Conservation (phyloP, 2,113 vertebrate genomes). For the Lepidothrix coronata region DNA sequence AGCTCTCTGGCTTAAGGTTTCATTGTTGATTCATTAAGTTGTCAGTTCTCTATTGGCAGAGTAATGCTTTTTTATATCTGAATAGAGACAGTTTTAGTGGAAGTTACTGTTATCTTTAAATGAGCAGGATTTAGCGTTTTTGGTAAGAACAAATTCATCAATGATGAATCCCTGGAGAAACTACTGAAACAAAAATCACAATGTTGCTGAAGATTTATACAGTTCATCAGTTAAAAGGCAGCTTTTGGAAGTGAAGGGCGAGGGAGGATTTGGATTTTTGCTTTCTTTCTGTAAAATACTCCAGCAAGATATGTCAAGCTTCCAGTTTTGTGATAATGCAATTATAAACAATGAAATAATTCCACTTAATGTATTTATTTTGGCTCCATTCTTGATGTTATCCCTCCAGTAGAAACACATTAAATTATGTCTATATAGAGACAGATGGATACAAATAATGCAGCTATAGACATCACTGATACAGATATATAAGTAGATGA, state of each 20-base stretch:
- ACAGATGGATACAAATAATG: constrained; percentile 46
- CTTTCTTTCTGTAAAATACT: constrained; percentile 50
- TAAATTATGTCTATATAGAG: constrained; percentile 57
- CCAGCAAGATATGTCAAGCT: constrained; percentile 24
- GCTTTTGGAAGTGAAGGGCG: constrained; percentile 56
- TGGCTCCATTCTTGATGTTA: constrained; percentile 3
- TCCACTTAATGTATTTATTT: constrained; percentile 37
- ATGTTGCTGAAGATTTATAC: constrained; percentile 69
- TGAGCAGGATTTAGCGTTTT: constrained; percentile 78
- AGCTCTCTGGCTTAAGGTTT: constrained; percentile 79
- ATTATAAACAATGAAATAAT: constrained; percentile 16
- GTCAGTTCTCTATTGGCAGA: constrained; percentile 75
- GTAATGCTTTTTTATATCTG: constrained; percentile 79
- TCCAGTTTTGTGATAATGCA: constrained; percentile 12
- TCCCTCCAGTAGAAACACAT: constrained; percentile 58
- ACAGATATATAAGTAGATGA: constrained; percentile 60
- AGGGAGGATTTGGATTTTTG: neutral
- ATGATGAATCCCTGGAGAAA: constrained; percentile 77
- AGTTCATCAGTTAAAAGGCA: constrained; percentile 72
- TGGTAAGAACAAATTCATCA: constrained; percentile 80
- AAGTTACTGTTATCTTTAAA: constrained; percentile 79
- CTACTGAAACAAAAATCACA: constrained; percentile 74
- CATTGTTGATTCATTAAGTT: constrained; percentile 84
- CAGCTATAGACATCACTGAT: constrained; percentile 29
- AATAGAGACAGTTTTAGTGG: constrained; percentile 74